Conservation (phyloP, 2,797 vertebrate genomes). For the Chaenodraco wilsoni region DNA sequence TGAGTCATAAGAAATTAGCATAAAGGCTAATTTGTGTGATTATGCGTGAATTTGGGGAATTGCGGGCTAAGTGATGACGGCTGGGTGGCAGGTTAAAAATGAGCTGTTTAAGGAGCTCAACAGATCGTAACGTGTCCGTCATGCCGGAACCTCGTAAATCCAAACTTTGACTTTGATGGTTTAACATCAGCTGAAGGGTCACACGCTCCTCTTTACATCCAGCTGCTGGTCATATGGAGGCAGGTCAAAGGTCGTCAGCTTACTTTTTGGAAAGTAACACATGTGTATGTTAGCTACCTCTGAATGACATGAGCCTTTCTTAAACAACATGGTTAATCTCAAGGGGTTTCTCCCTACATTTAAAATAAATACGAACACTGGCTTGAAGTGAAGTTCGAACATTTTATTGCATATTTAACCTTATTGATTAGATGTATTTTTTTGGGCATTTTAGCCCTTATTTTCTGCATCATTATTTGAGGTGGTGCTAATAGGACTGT, state of each 20-base stretch:
- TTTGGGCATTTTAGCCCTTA: too few species aligned
- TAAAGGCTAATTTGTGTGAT: constrained; percentile 79
- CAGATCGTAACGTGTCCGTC: constrained; percentile 59
- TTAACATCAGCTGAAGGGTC: constrained; percentile 33
- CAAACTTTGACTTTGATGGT: constrained; percentile 60
- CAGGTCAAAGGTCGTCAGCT: constrained; percentile 18
- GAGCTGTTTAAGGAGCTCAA: constrained; percentile 54
- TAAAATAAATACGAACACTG: not conserved
- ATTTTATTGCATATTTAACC: too few species aligned
- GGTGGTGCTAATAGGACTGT: too few species aligned
- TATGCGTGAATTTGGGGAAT: constrained; percentile 67
- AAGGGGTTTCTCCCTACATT: not conserved
- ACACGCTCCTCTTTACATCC: constrained; percentile 5
- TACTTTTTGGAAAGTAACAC: constrained; percentile 17
- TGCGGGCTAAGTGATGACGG: constrained; percentile 54
- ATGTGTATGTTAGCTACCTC: not conserved
- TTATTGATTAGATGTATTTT: too few species aligned
- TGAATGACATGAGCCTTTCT: not conserved
- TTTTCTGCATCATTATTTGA: too few species aligned
- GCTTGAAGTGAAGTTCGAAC: too few species aligned
- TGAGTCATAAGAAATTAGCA: constrained; percentile 76
- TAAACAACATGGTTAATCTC: not conserved
- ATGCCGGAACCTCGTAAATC: constrained; percentile 42
- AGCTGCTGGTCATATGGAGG: not conserved
- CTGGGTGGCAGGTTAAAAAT: constrained; percentile 68